Evolutionary conservation across 2,113 vertebrate genomes (phyloP).

Genomic region (Eidolon helvum): DNA sequence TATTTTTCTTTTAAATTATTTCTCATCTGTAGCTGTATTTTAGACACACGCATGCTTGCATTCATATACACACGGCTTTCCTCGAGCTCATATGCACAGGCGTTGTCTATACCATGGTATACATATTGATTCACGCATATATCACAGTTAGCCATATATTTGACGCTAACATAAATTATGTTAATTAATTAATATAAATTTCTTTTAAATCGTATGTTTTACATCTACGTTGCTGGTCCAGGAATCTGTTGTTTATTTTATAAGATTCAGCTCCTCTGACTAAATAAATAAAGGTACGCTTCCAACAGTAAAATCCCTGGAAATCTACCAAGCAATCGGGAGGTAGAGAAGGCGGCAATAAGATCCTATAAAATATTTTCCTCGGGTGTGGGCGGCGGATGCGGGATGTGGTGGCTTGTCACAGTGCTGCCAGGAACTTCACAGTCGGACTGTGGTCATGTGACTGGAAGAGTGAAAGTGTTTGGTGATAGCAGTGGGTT

Average conservation of each 20-base stretch:
- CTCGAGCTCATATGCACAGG: too few relatives aligned
- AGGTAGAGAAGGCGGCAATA: rapidly evolving
- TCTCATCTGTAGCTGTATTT: not conserved
- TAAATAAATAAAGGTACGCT: too few relatives aligned
- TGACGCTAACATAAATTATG: not conserved
- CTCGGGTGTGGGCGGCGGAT: not conserved
- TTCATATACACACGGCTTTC: not conserved
- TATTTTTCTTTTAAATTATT: too few relatives aligned
- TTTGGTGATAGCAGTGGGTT: too few relatives aligned
- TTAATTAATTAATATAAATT: not conserved
- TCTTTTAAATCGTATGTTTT: not conserved
- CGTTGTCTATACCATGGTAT: not conserved
- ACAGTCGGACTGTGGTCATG: not conserved
- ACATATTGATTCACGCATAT: rapidly evolving
- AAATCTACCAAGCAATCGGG: not conserved
- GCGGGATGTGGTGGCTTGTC: too few relatives aligned
- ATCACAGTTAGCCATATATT: not conserved
- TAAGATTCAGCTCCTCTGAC: not conserved
- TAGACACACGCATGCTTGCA: too few relatives aligned
- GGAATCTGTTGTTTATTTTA: not conserved
- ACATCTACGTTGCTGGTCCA: not conserved
- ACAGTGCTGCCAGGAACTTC: not conserved
- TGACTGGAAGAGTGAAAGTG: not conserved
- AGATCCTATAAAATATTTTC: too few relatives aligned
- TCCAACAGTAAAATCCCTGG: not conserved